phyloP scores from a whole-genome alignment of 1,140 invertebrate species.

The Gerris buenoi region DNA sequence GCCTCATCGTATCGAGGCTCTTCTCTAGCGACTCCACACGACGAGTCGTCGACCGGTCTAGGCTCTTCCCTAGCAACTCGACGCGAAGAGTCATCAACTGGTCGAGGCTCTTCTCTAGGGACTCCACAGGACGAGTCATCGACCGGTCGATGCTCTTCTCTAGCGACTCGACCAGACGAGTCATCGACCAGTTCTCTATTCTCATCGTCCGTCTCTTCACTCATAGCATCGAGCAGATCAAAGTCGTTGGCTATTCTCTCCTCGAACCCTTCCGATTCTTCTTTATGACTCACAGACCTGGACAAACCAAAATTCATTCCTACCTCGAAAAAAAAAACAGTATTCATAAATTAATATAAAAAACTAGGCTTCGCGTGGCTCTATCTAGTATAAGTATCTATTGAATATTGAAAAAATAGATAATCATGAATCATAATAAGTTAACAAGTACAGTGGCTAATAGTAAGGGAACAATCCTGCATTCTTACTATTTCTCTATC shows the following conservation, averaged over 20 bases:
- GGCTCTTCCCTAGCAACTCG: neutral
- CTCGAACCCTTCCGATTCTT: slow-evolving; percentile 39
- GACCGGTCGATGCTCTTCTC: too few relatives aligned
- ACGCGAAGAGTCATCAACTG: neutral
- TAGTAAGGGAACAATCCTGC: too few relatives aligned
- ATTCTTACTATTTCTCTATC: neutral
- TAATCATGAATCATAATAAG: too few relatives aligned
- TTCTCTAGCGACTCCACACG: too few relatives aligned
- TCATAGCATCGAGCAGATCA: slow-evolving; percentile 38
- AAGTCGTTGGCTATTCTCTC: slow-evolving; percentile 46
- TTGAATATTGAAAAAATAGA: too few relatives aligned
- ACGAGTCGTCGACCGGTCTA: neutral
- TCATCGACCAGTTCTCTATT: too few relatives aligned
- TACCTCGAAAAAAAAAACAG: neutral
- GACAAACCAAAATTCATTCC: neutral
- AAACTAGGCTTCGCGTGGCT: too few relatives aligned
- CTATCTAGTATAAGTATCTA: too few relatives aligned
- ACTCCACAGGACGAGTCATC: too few relatives aligned
- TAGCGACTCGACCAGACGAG: too few relatives aligned
- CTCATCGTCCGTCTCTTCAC: neutral
- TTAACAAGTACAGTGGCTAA: too few relatives aligned
- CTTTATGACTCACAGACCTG: too few relatives aligned
- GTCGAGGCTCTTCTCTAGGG: neutral
- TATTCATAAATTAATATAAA: neutral
- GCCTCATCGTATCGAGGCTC: neutral